Base-by-base conservation (phyloP, 2,888 invertebrate genomes). In the Malthinus seriepunctatus region DNA sequence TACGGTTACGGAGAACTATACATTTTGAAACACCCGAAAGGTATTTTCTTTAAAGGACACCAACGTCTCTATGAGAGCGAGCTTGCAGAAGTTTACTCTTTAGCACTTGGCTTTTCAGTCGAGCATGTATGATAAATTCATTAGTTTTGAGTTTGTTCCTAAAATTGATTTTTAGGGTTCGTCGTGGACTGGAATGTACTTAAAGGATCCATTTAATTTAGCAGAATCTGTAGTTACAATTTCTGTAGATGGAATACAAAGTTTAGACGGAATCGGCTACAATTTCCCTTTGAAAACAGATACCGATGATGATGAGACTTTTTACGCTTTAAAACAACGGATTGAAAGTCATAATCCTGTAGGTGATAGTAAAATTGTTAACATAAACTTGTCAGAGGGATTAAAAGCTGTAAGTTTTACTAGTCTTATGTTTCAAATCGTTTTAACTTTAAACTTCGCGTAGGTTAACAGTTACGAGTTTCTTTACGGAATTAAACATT, bases 141-240 rank as follows among this genome's bases (percentile, higher is more conserved):
- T 32, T 2, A 14, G 6, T 48, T 35, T 15, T 33, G 51, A 32
- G 8, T 31, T 45, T 34, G 45, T 46, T 48, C 15, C 15, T 34
- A 35, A 35, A 52, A 37, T 46, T 15, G 34, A 14, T 47, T 47
- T 42, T 52, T 71, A 87, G 83, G 84, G 83, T 69, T 83, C 85
- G 9, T 81, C 84, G 65, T 92, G 91, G 90, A 79, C 81, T 66
- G 90, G 89, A 9, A 75, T 93, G 64, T 82, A 79, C 53, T 83
- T 92, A 37, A 78, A 76, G 4, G 84, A 90, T 78, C 91, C 91
- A 1, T 92, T 93, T 69, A 79, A 83, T 59, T 82, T 88, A 46
- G 88, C 91, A n/a, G 86, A 89, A 75, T 87, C 86, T 33, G 82
- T 87, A 1, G 86, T 91, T 10, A 84, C 84, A 35, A 79, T 92